Conservation (phyloP, 2,888 invertebrate species). For the Parnassius orleans region DNA sequence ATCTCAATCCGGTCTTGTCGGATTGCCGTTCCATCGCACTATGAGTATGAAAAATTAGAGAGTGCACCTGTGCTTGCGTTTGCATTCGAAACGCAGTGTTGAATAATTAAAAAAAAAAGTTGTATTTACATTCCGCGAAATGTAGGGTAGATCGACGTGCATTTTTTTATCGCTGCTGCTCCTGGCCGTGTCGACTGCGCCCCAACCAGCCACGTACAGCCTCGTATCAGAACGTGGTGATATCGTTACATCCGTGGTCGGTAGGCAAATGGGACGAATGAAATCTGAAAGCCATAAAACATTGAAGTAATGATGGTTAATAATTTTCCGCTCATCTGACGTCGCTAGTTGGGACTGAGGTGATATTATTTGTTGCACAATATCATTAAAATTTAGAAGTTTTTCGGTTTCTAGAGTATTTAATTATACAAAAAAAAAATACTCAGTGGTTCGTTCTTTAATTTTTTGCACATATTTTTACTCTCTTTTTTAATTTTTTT, state of each 20-base stretch:
- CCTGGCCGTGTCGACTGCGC: constrained; percentile 57
- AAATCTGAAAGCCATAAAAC: constrained; percentile 52
- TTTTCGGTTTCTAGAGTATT: no score
- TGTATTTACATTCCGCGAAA: constrained; percentile 35
- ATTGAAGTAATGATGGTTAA: neutral
- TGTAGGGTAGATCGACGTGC: constrained; percentile 43
- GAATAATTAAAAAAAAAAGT: neutral
- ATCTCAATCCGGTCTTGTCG: no score
- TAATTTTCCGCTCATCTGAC: neutral
- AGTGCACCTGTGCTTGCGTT: no score
- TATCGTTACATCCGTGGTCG: constrained; percentile 43
- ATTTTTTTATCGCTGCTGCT: constrained; percentile 45
- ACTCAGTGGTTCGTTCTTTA: no score
- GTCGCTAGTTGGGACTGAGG: neutral
- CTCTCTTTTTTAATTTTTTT: no score
- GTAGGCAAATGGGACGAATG: constrained; percentile 64
- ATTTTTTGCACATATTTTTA: no score
- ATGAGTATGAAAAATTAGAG: no score
- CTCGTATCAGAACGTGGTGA: constrained; percentile 31
- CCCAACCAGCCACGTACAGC: constrained; percentile 75
- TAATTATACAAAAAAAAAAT: neutral
- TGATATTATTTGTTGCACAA: neutral
- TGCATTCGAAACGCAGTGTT: neutral
- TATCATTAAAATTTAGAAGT: no score
- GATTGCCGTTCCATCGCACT: no score